Conservation (phyloP, 2,113 vertebrate species). For the Leptosomus discolor region DNA sequence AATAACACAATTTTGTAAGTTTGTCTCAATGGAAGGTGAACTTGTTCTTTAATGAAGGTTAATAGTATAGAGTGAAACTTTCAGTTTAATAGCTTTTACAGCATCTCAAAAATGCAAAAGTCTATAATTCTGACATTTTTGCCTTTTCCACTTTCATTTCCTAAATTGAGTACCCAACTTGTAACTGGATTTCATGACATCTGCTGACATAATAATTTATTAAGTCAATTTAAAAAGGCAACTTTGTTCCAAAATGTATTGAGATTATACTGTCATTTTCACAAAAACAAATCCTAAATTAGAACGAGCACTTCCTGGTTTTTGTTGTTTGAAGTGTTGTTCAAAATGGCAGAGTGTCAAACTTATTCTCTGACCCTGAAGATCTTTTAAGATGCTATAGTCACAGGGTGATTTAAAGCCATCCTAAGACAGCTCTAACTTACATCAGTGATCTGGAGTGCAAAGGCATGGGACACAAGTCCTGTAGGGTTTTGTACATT, state of each 20-base stretch:
- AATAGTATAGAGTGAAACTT: neutral
- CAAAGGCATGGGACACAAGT: too few relatives aligned
- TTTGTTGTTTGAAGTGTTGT: neutral
- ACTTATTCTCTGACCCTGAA: neutral
- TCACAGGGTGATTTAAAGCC: neutral
- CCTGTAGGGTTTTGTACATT: neutral
- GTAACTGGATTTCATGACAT: neutral
- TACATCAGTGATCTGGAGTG: neutral
- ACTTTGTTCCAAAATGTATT: neutral
- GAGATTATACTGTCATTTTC: neutral
- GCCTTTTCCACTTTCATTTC: neutral
- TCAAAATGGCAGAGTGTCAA: neutral
- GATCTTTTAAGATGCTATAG: neutral
- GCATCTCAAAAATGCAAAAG: neutral
- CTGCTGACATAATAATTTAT: neutral
- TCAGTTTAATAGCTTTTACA: neutral
- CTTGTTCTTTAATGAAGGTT: neutral
- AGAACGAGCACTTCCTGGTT: neutral
- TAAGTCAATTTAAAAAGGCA: neutral
- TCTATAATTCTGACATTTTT: neutral
- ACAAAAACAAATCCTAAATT: neutral
- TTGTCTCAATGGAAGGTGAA: neutral
- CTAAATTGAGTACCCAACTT: neutral
- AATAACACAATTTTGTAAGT: neutral
- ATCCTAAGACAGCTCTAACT: neutral